Percentiles rank a stretch among this genome's conserved stretches.
Evolutionary conservation across 2,797 vertebrate genomes (phyloP).

Genomic region (Paguma larvata): DNA sequence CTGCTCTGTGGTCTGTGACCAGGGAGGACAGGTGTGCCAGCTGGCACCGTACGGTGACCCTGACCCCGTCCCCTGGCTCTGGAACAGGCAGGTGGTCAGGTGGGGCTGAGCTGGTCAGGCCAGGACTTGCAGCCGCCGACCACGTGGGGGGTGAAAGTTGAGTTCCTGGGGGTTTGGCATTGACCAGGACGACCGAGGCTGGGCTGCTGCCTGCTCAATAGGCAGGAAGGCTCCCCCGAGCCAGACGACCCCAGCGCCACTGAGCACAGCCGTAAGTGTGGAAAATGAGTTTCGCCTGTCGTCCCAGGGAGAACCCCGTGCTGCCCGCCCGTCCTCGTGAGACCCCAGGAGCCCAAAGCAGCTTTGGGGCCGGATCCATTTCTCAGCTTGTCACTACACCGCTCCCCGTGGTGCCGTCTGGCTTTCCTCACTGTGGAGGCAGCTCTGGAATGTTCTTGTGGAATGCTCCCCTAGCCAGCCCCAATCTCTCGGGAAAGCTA

Average conservation of each 20-base stretch:
- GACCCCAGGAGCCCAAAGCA: neutral
- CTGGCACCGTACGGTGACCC: neutral
- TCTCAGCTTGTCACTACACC: neutral
- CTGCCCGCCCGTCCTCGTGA: rapidly evolving
- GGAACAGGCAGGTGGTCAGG: rapidly evolving
- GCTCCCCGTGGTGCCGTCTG: neutral
- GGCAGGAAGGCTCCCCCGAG: neutral
- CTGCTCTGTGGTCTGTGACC: neutral
- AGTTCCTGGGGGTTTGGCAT: neutral
- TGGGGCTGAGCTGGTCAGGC: neutral
- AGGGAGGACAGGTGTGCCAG: rapidly evolving
- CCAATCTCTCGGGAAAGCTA: neutral
- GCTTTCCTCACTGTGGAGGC: neutral
- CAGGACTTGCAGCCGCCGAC: neutral
- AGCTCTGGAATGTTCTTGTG: neutral
- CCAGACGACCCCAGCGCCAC: rapidly evolving
- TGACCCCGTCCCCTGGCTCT: neutral
- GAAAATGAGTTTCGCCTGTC: rapidly evolving
- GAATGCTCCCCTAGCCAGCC: neutral
- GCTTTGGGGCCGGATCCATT: neutral
- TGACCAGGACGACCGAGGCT: neutral
- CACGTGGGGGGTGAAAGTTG: neutral
- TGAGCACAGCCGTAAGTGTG: neutral
- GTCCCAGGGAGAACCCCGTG: neutral
- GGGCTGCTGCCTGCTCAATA: rapidly evolving